Conservation (phyloP, 2,888 invertebrate species). For the Andrena flavipes region DNA sequence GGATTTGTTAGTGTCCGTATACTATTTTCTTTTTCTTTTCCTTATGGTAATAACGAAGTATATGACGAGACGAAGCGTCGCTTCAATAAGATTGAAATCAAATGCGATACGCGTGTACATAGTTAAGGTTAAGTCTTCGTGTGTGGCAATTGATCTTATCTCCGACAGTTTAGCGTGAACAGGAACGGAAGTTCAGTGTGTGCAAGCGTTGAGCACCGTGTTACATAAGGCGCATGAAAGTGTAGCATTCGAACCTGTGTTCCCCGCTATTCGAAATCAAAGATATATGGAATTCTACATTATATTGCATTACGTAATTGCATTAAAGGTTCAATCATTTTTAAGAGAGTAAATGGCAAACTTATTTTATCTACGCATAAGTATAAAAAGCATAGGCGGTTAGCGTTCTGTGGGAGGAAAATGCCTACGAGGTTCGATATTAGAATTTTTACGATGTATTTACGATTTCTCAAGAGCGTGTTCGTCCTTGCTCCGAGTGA, state of each 20-base stretch:
- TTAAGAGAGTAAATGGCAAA: conserved; percentile 36
- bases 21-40: conserved; percentile 25
- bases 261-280: conserved; percentile 33
- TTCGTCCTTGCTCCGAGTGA: conserved; percentile 41
- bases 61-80: conserved; percentile 40
- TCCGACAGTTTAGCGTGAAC: conserved; percentile 50
- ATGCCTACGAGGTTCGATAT: conserved; percentile 63
- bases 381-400: conserved; percentile 17
- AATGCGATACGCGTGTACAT: conserved; percentile 71
- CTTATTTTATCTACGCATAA: conserved; percentile 45
- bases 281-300: conserved; percentile 28
- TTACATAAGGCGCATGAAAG: conserved; percentile 56
- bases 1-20: conserved; percentile 63
- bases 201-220: conserved; percentile 47
- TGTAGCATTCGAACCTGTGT: conserved; percentile 27
- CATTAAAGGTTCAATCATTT: conserved; percentile 29
- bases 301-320: conserved; percentile 15
- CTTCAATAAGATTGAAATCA: conserved; percentile 56
- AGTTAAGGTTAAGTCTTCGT: conserved; percentile 69
- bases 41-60: conserved; percentile 19
- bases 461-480: conserved; percentile 28
- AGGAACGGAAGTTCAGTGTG: conserved; percentile 40
- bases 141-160: conserved; percentile 68
- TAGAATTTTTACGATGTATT: conserved; percentile 59
- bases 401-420: conserved; percentile 42